Conservation (phyloP, 37 sponge, comb jelly and placozoan species). For the Cladorhizidae sp. region DNA sequence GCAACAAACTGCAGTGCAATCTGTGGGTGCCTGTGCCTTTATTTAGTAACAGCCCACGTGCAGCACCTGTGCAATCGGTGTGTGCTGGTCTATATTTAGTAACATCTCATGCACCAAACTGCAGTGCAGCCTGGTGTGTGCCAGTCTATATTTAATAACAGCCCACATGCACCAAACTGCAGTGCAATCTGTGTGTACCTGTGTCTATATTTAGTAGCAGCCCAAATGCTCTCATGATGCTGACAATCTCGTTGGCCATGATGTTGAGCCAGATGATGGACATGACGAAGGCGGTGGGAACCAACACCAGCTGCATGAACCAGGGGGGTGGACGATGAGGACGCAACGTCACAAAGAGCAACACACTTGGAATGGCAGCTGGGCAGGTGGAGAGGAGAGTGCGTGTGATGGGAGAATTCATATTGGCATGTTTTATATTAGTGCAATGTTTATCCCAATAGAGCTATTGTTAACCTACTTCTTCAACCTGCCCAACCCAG, state of each 20-base stretch:
- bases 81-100: no score
- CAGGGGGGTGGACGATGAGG: constrained; percentile 46
- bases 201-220: constrained; percentile 68
- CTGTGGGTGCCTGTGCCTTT: no score
- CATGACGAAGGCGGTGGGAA: constrained; percentile 67
- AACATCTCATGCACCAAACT: no score
- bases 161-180: no score
- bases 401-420: no score
- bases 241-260: constrained; percentile 82
- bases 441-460: no score
- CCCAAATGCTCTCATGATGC: constrained; percentile 76
- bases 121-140: no score
- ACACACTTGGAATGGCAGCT: constrained; percentile 21
- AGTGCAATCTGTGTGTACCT: no score
- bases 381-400: not conserved
- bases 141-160: no score
- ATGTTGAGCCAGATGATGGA: constrained; percentile 86
- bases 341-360: constrained; percentile 31
- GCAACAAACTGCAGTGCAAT: no score
- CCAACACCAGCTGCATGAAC: constrained; percentile 61
- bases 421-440: not conserved
- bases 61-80: no score
- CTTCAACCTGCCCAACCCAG: not conserved
- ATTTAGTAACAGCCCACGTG: no score
- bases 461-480: not conserved